Percentiles rank a stretch among this genome's conserved stretches.
phyloP scores from a whole-genome alignment of 2,113 vertebrate genomes.

The Grammomys surdaster region DNA sequence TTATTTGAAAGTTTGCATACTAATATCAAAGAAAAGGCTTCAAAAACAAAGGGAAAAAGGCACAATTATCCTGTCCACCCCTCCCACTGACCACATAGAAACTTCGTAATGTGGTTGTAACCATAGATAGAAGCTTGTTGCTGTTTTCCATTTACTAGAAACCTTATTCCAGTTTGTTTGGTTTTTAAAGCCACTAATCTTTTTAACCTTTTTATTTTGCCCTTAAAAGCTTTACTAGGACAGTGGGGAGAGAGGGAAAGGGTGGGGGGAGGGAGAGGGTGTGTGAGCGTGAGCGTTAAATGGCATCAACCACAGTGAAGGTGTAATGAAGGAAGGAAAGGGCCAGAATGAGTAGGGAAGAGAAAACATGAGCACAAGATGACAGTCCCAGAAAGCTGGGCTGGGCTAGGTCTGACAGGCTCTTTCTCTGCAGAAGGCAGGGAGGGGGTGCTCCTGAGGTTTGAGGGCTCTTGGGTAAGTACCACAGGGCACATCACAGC shows the following conservation, averaged over 20 bases:
- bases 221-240: slow-evolving; percentile 75
- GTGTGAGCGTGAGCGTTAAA: background rate
- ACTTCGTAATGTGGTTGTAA: background rate
- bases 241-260: background rate
- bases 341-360: background rate
- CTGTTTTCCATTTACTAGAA: background rate
- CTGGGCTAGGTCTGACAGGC: background rate
- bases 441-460: background rate
- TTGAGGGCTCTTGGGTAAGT: background rate
- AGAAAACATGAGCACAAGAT: background rate
- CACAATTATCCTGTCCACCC: no score
- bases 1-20: slow-evolving; percentile 50
- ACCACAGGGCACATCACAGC: background rate
- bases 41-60: background rate
- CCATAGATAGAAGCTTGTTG: background rate
- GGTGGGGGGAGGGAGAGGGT: background rate
- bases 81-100: background rate
- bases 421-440: background rate
- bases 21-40: background rate
- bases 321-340: background rate
- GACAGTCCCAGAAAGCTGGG: slow-evolving; percentile 19
- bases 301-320: slow-evolving; percentile 51
- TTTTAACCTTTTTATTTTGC: slow-evolving; percentile 73
- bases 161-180: background rate
- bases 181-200: background rate